Evolutionary conservation across 2,797 vertebrate species (phyloP).

Genomic region (Galago senegalensis): DNA sequence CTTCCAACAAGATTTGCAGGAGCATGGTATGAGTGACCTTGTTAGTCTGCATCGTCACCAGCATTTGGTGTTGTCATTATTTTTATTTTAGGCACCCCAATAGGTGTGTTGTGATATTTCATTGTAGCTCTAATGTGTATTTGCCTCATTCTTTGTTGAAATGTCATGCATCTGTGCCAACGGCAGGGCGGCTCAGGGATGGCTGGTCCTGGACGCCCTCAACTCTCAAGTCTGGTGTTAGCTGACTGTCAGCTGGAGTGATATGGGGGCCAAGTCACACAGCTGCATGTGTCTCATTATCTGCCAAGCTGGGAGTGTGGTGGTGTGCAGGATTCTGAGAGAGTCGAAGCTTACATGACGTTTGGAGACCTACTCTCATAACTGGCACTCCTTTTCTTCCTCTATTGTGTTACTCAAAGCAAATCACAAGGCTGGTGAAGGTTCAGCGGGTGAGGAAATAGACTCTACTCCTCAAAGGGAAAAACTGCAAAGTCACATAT

Average conservation of each 20-base stretch:
- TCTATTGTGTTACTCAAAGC: background rate
- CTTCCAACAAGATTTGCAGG: background rate
- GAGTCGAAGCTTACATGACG: background rate
- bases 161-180: background rate
- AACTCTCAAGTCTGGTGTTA: background rate
- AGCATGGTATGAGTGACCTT: rapidly evolving
- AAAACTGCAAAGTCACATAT: background rate
- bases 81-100: background rate
- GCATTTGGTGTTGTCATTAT: background rate
- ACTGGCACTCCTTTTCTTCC: background rate
- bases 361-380: background rate
- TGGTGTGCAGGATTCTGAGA: background rate
- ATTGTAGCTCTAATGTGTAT: background rate
- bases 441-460: background rate
- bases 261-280: too few species aligned
- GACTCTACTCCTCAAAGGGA: background rate
- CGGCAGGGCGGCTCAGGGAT: background rate
- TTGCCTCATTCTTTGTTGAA: background rate
- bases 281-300: background rate
- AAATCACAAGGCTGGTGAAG: background rate
- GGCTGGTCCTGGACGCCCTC: background rate
- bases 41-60: background rate
- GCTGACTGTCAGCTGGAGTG: background rate
- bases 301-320: background rate
- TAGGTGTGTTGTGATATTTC: background rate